Evolutionary conservation across 2,888 invertebrate genomes (phyloP), one percentile per base, ranked within the genome.

Genomic region (Mythimna pallens): DNA sequence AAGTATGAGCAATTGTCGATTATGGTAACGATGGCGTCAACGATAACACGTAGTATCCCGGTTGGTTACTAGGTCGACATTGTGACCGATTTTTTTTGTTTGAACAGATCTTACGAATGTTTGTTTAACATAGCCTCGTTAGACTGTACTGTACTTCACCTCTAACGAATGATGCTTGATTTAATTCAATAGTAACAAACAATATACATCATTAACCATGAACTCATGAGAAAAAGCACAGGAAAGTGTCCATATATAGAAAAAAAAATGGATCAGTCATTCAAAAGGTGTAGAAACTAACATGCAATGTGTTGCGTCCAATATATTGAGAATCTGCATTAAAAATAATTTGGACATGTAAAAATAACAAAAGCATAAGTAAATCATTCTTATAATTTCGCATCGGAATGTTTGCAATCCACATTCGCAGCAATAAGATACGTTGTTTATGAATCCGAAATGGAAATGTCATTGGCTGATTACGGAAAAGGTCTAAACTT

Each of bases 11-110:
- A 20, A 17, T 47, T 50, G 50, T 8, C 65, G 74, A 82, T 74
- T 74, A 70, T 70, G 63, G 50, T 55, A 78, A 65, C 67, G 25
- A 64, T 61, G 73, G 73, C 70, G 69, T 58, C 62, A 64, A 64
- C 61, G 30, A 52, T 62, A 62, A 64, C 58, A 30, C 47, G 43
- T 66, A 63, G 25, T 25, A 25, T 65, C 74, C 79, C 67, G 12
- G 47, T 82, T 47, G 30, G 65, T 77, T 70, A 77, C 67, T 81
- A 76, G 67, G 81, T 70, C 70, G 61, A 10, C 54, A 58, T 55
- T 64, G 50, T 47, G 50, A 30, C 36, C 34, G 61, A 14, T 50
- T 55, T 82, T 36, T 69, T 75, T 5, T 69, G 58, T 81, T 76
- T 81, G 54, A 55, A 70, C 57, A 84, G 61, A 55, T 59, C 58